These are phyloP conservation scores for Illadopsis cleaveri DNA, from an alignment of 2,113 vertebrate genomes.

Conservation along the genomic window DNA sequence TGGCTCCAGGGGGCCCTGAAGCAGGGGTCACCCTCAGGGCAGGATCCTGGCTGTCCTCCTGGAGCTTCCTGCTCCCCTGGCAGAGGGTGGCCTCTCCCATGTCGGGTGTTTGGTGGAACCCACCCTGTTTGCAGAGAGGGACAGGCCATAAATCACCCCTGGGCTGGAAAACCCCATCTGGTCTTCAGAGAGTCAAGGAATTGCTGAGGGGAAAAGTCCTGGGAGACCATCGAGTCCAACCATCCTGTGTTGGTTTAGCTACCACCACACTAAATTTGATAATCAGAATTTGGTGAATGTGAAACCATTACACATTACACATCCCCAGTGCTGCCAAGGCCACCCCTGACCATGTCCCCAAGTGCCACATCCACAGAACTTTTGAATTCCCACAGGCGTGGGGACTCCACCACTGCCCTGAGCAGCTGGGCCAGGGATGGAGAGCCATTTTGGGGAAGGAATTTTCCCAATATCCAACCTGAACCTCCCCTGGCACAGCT, in stretches of 20 bases:
- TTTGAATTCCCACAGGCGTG: no score
- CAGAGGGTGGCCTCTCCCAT: accelerated
- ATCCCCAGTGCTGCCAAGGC: not conserved
- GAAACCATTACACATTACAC: no score
- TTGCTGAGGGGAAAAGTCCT: not conserved
- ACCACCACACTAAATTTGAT: no score
- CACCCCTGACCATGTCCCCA: not conserved
- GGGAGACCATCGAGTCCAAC: accelerated
- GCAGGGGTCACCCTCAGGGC: not conserved
- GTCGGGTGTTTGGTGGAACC: not conserved
- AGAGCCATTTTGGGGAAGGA: not conserved
- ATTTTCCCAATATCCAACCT: accelerated
- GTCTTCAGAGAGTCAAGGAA: not conserved
- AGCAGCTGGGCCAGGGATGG: not conserved
- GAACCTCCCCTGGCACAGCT: accelerated
- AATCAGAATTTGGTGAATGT: no score
- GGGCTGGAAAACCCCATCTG: not conserved
- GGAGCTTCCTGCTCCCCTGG: not conserved
- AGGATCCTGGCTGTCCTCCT: not conserved
- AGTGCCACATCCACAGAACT: not conserved
- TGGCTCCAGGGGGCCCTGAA: not conserved
- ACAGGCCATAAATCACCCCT: not conserved
- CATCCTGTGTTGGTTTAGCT: no score
- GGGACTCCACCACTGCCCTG: not conserved
- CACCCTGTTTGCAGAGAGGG: not conserved